Conservation (phyloP, 2,888 invertebrate genomes). For the Platycheirus rosarum region DNA sequence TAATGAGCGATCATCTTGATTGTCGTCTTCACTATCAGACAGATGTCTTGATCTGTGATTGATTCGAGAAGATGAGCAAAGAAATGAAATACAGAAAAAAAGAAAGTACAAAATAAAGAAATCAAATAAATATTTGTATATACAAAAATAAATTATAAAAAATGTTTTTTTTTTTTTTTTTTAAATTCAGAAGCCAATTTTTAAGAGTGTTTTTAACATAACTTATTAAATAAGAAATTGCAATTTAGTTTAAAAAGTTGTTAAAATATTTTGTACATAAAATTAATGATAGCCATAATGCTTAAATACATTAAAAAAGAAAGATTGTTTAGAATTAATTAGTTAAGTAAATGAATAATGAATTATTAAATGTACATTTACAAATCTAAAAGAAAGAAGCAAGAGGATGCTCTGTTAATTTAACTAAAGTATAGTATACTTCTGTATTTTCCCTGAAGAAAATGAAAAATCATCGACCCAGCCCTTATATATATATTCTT, state of each 20-base stretch:
- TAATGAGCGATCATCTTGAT: slow-evolving; percentile 81
- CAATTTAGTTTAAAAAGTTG: slow-evolving; percentile 1
- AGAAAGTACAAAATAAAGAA: slow-evolving; percentile 37
- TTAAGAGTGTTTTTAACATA: not conserved
- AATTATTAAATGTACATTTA: too few relatives aligned
- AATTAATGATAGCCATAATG: too few relatives aligned
- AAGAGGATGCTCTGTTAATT: too few relatives aligned
- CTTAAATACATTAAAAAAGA: too few relatives aligned
- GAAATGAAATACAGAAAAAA: slow-evolving; percentile 51
- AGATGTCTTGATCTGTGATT: slow-evolving; percentile 80
- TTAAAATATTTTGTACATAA: too few relatives aligned
- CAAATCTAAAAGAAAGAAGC: too few relatives aligned
- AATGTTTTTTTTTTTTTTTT: slow-evolving; percentile 17
- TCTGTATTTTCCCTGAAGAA: too few relatives aligned
- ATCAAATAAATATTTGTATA: slow-evolving; percentile 43
- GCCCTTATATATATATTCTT: too few relatives aligned
- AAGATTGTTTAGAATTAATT: too few relatives aligned
- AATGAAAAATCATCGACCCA: too few relatives aligned
- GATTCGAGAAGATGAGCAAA: slow-evolving; percentile 67
- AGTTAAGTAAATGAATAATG: too few relatives aligned
- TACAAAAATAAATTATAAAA: slow-evolving; percentile 16
- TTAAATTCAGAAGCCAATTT: slow-evolving; percentile 52
- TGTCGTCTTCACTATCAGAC: slow-evolving; percentile 83
- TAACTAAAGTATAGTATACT: too few relatives aligned
- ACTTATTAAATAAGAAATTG: not conserved